phyloP scores from a whole-genome alignment of 2,888 invertebrate species.

The Acrocera orbiculus region DNA sequence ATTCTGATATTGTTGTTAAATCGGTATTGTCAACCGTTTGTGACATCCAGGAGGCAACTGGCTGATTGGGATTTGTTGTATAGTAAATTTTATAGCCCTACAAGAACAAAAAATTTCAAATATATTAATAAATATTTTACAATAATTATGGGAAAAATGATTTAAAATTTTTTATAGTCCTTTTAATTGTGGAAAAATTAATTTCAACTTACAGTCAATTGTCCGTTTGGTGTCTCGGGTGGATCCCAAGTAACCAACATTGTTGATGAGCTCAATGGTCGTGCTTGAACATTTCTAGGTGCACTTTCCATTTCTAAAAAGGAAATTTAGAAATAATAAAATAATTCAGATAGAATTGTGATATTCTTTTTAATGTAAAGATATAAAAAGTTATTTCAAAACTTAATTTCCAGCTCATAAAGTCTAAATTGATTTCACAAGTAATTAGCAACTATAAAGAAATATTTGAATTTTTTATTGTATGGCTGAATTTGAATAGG shows the following conservation, averaged over 20 bases:
- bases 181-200: too few species aligned
- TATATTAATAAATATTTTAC: neutral
- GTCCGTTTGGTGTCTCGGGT: conserved; percentile 92
- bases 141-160: neutral
- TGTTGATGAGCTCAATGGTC: conserved; percentile 85
- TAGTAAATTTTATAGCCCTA: conserved; percentile 98
- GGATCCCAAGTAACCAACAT: conserved; percentile 98
- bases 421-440: too few species aligned
- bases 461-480: too few species aligned
- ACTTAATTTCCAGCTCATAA: neutral
- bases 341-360: neutral
- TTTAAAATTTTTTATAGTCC: too few species aligned
- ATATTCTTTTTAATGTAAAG: neutral
- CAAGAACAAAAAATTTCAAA: too few species aligned
- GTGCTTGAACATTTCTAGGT: conserved; percentile 83
- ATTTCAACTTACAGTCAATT: conserved; percentile 65
- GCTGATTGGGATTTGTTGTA: conserved; percentile 72
- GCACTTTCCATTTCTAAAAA: conserved; percentile 80
- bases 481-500: too few species aligned
- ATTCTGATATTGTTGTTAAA: conserved; percentile 79
- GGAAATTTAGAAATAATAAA: neutral
- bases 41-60: conserved; percentile 79
- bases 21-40: conserved; percentile 88
- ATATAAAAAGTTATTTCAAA: neutral
- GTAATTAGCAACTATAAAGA: too few species aligned